Percentiles rank a stretch among this genome's conserved stretches.
phyloP scores from a whole-genome alignment of 2,888 invertebrate species.

The Camptogramma bilineatum region DNA sequence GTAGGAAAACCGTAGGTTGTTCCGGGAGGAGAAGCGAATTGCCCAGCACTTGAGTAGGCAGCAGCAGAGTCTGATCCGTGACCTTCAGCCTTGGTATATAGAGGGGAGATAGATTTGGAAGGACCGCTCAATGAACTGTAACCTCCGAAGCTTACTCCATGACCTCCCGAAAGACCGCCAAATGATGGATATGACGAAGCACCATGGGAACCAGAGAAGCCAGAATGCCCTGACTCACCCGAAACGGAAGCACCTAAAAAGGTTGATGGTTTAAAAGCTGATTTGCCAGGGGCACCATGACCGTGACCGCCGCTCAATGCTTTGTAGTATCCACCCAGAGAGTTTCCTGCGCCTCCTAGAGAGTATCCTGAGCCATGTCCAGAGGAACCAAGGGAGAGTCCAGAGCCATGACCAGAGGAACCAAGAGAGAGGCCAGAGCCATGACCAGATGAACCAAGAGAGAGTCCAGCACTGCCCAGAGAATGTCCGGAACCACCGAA shows the following conservation, averaged over 20 bases:
- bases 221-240: slow-evolving; percentile 65
- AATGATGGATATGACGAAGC: slow-evolving; percentile 61
- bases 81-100: slow-evolving; percentile 67
- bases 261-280: slow-evolving; percentile 78
- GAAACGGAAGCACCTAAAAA: slow-evolving; percentile 74
- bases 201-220: slow-evolving; percentile 61
- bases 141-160: slow-evolving; percentile 62
- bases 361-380: slow-evolving; percentile 49
- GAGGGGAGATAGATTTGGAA: slow-evolving; percentile 63
- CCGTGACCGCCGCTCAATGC: slow-evolving; percentile 49
- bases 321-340: slow-evolving; percentile 55
- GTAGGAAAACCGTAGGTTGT: slow-evolving; percentile 69
- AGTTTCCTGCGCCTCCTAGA: slow-evolving; percentile 51
- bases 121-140: slow-evolving; percentile 63
- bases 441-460: slow-evolving; percentile 32
- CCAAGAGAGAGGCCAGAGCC: slow-evolving; percentile 45
- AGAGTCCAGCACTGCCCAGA: slow-evolving; percentile 31
- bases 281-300: slow-evolving; percentile 61
- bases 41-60: slow-evolving; percentile 67
- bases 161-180: slow-evolving; percentile 55
- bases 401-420: slow-evolving; percentile 45
- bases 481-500: slow-evolving; percentile 35
- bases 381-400: slow-evolving; percentile 51
- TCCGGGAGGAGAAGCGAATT: slow-evolving; percentile 65
- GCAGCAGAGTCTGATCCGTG: slow-evolving; percentile 64